These are phyloP conservation scores for Riptortus pedestris DNA, from an alignment of 1,140 invertebrate genomes.

Conservation along the genomic window DNA sequence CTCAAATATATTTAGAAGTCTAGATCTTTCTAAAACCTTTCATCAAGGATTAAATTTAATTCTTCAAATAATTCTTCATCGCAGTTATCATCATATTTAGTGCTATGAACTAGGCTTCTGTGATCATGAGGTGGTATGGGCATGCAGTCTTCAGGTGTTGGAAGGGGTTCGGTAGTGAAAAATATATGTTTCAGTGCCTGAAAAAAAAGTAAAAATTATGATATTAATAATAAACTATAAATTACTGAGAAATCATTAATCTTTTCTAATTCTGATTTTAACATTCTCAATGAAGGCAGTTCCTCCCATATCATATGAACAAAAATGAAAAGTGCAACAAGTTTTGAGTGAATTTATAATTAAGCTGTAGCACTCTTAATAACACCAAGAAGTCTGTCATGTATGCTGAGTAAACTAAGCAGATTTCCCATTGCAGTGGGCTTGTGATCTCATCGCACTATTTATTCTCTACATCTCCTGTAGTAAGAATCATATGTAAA, in stretches of 20 bases:
- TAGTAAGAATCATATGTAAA: too few species aligned
- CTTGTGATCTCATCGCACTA: too few species aligned
- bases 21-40: not conserved
- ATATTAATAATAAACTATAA: not conserved
- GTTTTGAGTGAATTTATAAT: too few species aligned
- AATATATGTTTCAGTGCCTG: slow-evolving; percentile 33
- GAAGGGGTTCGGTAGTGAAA: slow-evolving; percentile 31
- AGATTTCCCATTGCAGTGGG: too few species aligned
- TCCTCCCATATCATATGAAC: too few species aligned
- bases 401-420: too few species aligned
- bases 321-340: too few species aligned
- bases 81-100: not conserved
- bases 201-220: slow-evolving; percentile 21
- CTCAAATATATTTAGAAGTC: not conserved
- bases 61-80: slow-evolving; percentile 14
- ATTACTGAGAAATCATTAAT: not conserved
- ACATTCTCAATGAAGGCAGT: too few species aligned
- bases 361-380: too few species aligned
- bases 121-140: slow-evolving; percentile 31
- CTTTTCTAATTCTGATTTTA: not conserved
- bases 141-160: slow-evolving; percentile 27
- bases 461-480: too few species aligned
- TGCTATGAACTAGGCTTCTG: slow-evolving; percentile 10
- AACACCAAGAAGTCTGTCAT: too few species aligned
- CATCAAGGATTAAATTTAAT: slow-evolving; percentile 5